Percentiles rank a stretch among this genome's conserved stretches.
These are phyloP conservation scores for Macrosiphum euphorbiae DNA, from an alignment of 2,888 invertebrate genomes.

Conservation along the genomic window DNA sequence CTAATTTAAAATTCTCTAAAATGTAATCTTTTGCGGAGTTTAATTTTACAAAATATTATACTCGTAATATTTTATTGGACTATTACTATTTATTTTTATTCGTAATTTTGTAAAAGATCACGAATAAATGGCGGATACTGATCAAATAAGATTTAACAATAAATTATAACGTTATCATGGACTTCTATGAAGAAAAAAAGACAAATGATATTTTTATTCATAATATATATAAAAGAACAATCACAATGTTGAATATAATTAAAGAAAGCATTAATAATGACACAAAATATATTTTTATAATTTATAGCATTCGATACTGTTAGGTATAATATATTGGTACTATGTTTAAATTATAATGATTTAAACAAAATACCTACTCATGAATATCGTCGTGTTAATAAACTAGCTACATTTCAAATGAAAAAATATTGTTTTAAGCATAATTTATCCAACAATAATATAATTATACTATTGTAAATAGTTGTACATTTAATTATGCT, in stretches of 20 bases:
- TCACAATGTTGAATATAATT: neutral
- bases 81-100: neutral
- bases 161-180: neutral
- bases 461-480: neutral
- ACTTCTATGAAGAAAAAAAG: neutral
- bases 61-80: neutral
- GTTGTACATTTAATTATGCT: neutral
- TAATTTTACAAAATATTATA: neutral
- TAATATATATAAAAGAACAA: neutral
- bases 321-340: neutral
- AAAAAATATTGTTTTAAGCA: neutral
- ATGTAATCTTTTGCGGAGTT: neutral
- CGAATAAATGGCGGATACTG: neutral
- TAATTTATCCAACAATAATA: neutral
- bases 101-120: neutral
- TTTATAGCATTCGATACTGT: neutral
- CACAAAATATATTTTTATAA: neutral
- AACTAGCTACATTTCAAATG: neutral
- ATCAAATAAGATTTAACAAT: neutral
- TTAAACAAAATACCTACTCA: neutral
- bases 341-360: neutral
- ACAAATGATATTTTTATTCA: neutral
- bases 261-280: neutral
- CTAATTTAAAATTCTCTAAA: neutral
- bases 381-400: neutral